Conservation (phyloP, 2,888 invertebrate genomes). For the Cremastinae sp. region DNA sequence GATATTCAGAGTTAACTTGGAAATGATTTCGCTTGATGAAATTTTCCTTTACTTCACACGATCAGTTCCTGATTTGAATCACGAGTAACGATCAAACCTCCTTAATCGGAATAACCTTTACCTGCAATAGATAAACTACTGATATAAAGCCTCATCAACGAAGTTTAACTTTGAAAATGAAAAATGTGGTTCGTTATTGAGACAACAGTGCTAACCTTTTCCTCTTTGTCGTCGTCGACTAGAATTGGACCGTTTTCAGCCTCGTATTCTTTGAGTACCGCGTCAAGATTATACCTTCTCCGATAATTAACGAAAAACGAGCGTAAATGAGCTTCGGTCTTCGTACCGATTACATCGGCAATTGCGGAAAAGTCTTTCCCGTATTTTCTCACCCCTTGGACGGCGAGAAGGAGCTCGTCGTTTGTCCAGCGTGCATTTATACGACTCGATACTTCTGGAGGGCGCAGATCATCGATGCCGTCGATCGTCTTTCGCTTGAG, state of each 20-base stretch:
- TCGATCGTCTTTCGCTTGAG: conserved; percentile 88
- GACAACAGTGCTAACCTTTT: conserved; percentile 79
- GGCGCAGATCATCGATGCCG: conserved; percentile 85
- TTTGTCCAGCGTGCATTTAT: conserved; percentile 95
- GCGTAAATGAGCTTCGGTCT: conserved; percentile 95
- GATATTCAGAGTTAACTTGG: too few species aligned
- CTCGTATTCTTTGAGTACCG: conserved; percentile 91
- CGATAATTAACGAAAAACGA: conserved; percentile 96
- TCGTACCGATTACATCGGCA: conserved; percentile 96
- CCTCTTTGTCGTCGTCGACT: conserved; percentile 80
- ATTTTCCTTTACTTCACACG: too few species aligned
- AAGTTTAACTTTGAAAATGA: too few species aligned
- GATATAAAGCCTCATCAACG: too few species aligned
- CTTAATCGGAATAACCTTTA: too few species aligned
- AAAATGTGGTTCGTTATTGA: too few species aligned
- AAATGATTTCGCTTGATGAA: too few species aligned
- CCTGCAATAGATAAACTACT: too few species aligned
- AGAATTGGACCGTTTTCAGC: conserved; percentile 85
- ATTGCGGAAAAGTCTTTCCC: conserved; percentile 96
- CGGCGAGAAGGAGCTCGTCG: conserved; percentile 94
- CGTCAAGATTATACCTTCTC: conserved; percentile 93
- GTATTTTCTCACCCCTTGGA: conserved; percentile 92
- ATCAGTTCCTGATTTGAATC: too few species aligned
- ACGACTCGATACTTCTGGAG: conserved; percentile 85
- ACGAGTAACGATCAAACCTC: too few species aligned